Conservation (phyloP, 2,888 invertebrate genomes). For the Nineta flava region DNA sequence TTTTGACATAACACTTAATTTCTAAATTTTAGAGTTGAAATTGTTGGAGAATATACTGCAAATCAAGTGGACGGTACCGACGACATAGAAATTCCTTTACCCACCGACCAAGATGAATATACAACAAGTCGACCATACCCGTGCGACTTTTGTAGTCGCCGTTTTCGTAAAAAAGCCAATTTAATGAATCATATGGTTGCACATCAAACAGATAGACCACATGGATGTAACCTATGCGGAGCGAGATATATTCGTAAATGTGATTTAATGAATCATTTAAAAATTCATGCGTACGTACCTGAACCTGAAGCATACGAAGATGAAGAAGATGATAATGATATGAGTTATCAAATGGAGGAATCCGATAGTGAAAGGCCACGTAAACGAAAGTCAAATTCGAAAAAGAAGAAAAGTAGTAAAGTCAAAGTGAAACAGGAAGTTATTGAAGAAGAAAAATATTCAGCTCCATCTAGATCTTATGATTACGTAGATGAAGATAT, state of each 20-base stretch:
- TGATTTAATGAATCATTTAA: conserved; percentile 69
- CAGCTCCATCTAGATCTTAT: conserved; percentile 22
- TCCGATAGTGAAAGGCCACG: conserved; percentile 15
- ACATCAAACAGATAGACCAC: conserved; percentile 69
- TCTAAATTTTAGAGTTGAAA: conserved; percentile 39
- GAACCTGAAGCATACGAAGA: conserved; percentile 35
- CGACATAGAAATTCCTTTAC: conserved; percentile 58
- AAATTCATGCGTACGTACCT: conserved; percentile 63
- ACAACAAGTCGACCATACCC: conserved; percentile 66
- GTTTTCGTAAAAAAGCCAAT: conserved; percentile 70
- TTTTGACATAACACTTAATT: too few relatives aligned
- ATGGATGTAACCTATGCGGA: conserved; percentile 69
- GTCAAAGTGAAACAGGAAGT: conserved; percentile 22
- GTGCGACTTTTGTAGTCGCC: conserved; percentile 70
- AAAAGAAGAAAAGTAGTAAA: conserved; percentile 17
- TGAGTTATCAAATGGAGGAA: conserved; percentile 14
- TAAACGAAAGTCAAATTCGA: conserved; percentile 21
- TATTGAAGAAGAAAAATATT: conserved; percentile 18
- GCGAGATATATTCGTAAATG: conserved; percentile 63
- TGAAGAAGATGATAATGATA: conserved; percentile 36
- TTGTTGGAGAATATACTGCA: conserved; percentile 33
- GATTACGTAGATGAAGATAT: conserved; percentile 33
- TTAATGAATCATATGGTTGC: conserved; percentile 78
- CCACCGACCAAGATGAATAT: conserved; percentile 67
- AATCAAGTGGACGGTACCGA: conserved; percentile 42